Percentiles rank a stretch among this genome's conserved stretches.
phyloP scores from a whole-genome alignment of 1,140 invertebrate species.

The Drosophila virilis region DNA sequence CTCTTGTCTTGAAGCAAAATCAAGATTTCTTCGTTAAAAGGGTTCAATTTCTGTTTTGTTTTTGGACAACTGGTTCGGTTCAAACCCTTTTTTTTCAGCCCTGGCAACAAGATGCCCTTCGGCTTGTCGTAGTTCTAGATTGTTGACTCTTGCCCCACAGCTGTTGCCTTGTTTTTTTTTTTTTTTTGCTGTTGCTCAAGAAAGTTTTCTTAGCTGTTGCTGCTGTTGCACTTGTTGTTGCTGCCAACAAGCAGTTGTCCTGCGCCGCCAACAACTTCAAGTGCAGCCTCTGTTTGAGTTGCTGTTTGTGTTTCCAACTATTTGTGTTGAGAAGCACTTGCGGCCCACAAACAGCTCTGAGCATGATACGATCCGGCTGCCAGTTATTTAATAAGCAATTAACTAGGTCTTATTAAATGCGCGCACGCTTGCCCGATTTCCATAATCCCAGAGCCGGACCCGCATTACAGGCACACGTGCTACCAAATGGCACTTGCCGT shows the following conservation, averaged over 20 bases:
- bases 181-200: slow-evolving; percentile 10
- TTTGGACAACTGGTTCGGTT: too few relatives aligned
- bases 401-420: slow-evolving; percentile 46
- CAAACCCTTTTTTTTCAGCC: too few relatives aligned
- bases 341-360: slow-evolving; percentile 13
- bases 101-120: slow-evolving; percentile 17
- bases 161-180: too few relatives aligned
- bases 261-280: slow-evolving; percentile 24
- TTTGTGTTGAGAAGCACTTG: slow-evolving; percentile 49
- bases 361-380: slow-evolving; percentile 23
- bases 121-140: slow-evolving; percentile 25
- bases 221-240: slow-evolving; percentile 22
- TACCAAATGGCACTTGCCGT: too few relatives aligned
- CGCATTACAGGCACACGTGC: slow-evolving; percentile 16
- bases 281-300: slow-evolving; percentile 47
- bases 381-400: slow-evolving; percentile 78
- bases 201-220: slow-evolving; percentile 30
- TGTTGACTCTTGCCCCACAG: slow-evolving; percentile 15
- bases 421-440: slow-evolving; percentile 40
- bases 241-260: slow-evolving; percentile 32
- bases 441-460: slow-evolving; percentile 45
- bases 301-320: slow-evolving; percentile 44
- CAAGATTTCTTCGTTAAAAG: too few relatives aligned
- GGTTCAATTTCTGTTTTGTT: too few relatives aligned
- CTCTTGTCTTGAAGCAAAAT: too few relatives aligned